Evolutionary conservation across 2,113 vertebrate species (phyloP), one percentile per base, ranked within the genome.

Genomic region (Panurus biarmicus): DNA sequence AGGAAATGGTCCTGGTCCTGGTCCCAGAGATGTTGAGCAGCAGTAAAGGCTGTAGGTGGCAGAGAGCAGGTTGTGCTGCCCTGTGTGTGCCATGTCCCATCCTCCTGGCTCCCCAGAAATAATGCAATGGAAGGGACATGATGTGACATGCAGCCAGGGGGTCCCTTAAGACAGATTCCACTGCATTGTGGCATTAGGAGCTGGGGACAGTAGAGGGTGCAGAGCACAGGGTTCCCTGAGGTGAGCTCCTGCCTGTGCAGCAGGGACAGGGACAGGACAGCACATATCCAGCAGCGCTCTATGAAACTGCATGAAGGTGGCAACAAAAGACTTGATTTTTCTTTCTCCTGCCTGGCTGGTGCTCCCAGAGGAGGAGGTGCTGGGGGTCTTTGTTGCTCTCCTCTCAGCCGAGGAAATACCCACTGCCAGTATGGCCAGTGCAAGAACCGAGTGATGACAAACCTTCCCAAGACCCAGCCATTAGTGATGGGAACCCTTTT

Each of bases 361-460:
- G 47, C 40, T 93, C n/a, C 25, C 31, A 1, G 38, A 77, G 76
- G n/a, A 82, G 74, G 35, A 80, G 47, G 9, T 51, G 20, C 84
- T 75, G 76, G 65, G 38, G 51, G 14, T 57, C 70, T 95, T 51
- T 57, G 38, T 56, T 9, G 0, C 57, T 71, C 18, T 75, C 6
- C 44, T 82, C 33, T 35, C 51, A 50, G 35, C 35, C 0, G 0
- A 60, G 56, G 71, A 70, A 25, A 24, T 31, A 2, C 14, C 31
- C 38, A 1, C 45, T 54, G 65, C 54, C 58, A 14, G 47, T 60
- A 70, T 2, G 28, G 51, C n/a, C 2, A 21, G 44, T 24, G 23
- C 5, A 7, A 56, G 80, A 69, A 44, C 53, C 0, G 0, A 72
- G 25, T 14, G 2, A 0, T 4, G 19, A 17, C 72, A 44, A 67